These are phyloP conservation scores for Tachysurus vachellii DNA, from an alignment of 2,113 vertebrate genomes.

Conservation along the genomic window DNA sequence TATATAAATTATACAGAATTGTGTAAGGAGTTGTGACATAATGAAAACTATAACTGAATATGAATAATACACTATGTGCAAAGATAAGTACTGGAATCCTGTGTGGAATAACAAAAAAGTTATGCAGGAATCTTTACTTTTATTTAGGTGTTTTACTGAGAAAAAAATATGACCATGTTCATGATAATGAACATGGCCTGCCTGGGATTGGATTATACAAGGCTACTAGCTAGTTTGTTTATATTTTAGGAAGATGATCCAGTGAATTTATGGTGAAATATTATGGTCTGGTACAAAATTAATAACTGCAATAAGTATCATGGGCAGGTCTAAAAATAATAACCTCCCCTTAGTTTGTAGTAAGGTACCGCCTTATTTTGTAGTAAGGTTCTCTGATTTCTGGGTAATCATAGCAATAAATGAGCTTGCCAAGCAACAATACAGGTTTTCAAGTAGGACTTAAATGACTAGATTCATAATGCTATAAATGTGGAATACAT, in stretches of 20 bases:
- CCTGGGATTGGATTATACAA: background rate
- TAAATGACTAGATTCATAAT: background rate
- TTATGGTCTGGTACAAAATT: background rate
- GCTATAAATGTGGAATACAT: background rate
- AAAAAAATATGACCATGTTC: background rate
- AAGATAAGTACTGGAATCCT: background rate
- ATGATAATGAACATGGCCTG: no score
- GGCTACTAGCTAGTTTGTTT: background rate
- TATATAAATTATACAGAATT: background rate
- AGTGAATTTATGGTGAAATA: background rate
- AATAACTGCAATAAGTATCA: background rate
- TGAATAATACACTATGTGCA: background rate
- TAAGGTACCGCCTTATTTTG: background rate
- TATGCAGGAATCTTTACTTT: background rate
- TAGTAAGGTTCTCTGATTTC: background rate
- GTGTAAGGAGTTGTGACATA: background rate
- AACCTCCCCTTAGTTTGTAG: background rate
- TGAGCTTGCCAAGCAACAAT: background rate
- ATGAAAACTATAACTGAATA: background rate
- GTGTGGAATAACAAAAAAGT: background rate
- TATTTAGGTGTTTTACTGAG: background rate
- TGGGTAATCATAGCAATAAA: background rate
- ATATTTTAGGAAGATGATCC: background rate
- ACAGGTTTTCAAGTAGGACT: background rate
- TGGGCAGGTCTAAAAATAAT: background rate